phyloP scores from a whole-genome alignment of 1,140 invertebrate species.

The Dufourea novaeangliae region DNA sequence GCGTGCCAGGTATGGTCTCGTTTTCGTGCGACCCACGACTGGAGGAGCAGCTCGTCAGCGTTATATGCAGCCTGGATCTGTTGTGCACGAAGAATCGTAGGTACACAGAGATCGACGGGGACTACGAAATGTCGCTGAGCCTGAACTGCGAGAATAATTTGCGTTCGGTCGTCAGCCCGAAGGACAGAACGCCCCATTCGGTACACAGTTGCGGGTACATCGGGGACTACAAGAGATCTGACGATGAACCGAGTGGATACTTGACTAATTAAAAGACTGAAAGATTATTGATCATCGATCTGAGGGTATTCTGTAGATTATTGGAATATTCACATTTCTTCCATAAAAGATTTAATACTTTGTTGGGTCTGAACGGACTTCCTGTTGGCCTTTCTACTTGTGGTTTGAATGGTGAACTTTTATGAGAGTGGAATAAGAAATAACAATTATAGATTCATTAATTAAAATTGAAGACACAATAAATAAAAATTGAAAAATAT shows the following conservation, averaged over 20 bases:
- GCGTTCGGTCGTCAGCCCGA: background rate
- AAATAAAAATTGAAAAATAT: no score
- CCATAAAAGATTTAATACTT: no score
- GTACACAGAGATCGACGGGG: constrained; percentile 4
- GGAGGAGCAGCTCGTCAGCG: constrained; percentile 43
- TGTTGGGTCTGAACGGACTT: no score
- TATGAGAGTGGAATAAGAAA: no score
- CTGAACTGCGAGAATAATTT: constrained; percentile 21
- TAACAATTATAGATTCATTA: no score
- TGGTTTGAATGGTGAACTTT: no score
- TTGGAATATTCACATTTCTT: no score
- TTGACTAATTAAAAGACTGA: constrained; percentile 24
- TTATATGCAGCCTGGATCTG: constrained; percentile 38
- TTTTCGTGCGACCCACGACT: constrained; percentile 46
- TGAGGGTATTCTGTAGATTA: no score
- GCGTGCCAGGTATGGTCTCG: constrained; percentile 49
- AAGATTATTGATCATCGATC: background rate
- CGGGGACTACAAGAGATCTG: constrained; percentile 23
- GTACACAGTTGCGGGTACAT: constrained; percentile 44
- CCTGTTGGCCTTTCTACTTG: no score
- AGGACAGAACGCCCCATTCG: constrained; percentile 20
- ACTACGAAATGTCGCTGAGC: constrained; percentile 21
- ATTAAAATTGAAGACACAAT: no score
- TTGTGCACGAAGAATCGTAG: constrained; percentile 25
- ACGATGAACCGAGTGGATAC: constrained; percentile 39